Base-by-base conservation (phyloP, 2,797 vertebrate species). In the Odontamblyopus lacepedii region DNA sequence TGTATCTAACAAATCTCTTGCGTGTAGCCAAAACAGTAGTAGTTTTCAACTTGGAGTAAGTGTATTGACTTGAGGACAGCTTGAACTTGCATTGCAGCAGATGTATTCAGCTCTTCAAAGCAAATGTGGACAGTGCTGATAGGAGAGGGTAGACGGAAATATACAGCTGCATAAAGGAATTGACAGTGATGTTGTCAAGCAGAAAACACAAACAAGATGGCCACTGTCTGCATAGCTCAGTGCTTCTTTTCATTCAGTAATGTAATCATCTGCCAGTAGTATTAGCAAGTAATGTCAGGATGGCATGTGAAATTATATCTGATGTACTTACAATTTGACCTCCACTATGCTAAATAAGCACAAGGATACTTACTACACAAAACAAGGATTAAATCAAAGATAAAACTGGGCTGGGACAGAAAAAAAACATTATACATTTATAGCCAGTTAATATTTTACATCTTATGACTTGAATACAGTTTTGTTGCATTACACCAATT, bases 1-100 rank as follows among this genome's bases (percentile, higher is more conserved):
- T 81, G 74, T 83, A 63, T 73, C 89, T 84, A 88, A 88, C 89
- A 57, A 57, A 57, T 53, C 18, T 6, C 6, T 53, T 75, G 57
- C 8, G 16, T 65, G 73, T 73, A 88, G 85, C 76, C 85, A 80
- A 85, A 87, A 85, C 87, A 86, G 60, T 83, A 85, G 83, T 59
- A 73, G 78, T 72, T 48, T 82, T 79, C 44, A 73, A 85, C 87
- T 86, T 81, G 63, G 65, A 70, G 65, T 53, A 27, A 13, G 32
- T 32, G 66, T 11, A 2, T 59, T 59, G 16, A 35, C 59, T 0
- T 44, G 18, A 65, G 3, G 48, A 61, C 48, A 26, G 19, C 57
- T 70, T 68, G 48, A 76, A 72, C 23, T 55, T 53, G 35, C 19
- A 44, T 15, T 64, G 35, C 63, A 26, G 23, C 63, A 50, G 63